Evolutionary conservation across 2,888 invertebrate genomes (phyloP).

Genomic region (Drosophila parthenogenetica): DNA sequence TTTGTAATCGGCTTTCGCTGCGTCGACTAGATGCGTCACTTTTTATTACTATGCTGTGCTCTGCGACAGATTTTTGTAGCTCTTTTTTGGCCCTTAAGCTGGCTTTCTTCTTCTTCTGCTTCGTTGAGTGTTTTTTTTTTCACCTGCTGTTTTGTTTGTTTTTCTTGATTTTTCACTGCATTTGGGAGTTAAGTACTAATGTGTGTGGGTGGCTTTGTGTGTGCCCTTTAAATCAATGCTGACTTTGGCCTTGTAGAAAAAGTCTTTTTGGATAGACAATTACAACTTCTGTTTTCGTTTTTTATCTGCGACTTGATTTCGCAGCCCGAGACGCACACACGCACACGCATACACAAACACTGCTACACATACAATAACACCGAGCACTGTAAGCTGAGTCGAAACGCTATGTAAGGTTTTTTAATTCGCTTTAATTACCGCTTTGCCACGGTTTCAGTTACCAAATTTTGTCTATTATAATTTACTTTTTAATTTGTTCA

Average conservation of each 20-base stretch:
- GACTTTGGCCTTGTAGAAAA: slow-evolving; percentile 55
- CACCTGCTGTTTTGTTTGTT: slow-evolving; percentile 16
- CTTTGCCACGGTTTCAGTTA: slow-evolving; percentile 2
- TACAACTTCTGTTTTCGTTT: slow-evolving; percentile 60
- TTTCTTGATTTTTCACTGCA: background rate
- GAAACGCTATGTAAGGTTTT: slow-evolving; percentile 11
- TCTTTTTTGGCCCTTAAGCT: slow-evolving; percentile 34
- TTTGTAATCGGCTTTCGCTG: slow-evolving; percentile 19
- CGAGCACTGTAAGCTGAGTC: slow-evolving; percentile 47
- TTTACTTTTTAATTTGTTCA: slow-evolving; percentile 18
- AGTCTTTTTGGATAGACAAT: slow-evolving; percentile 54
- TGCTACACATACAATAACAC: slow-evolving; percentile 27
- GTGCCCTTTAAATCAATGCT: slow-evolving; percentile 32
- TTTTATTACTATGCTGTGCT: slow-evolving; percentile 24
- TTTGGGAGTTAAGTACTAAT: too few relatives aligned
- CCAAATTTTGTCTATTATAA: background rate
- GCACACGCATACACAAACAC: slow-evolving; percentile 35
- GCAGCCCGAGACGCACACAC: slow-evolving; percentile 44
- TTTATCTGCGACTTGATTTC: slow-evolving; percentile 51
- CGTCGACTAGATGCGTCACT: slow-evolving; percentile 49
- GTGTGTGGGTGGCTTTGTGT: background rate
- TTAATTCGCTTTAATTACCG: slow-evolving; percentile 9
- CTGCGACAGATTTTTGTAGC: slow-evolving; percentile 45
- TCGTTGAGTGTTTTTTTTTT: slow-evolving; percentile 3
- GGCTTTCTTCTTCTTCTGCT: slow-evolving; percentile 20